Base-by-base conservation (phyloP, 30 jellyfish, hydroid and myxozoan genomes). In the Catostylus mosaicus region DNA sequence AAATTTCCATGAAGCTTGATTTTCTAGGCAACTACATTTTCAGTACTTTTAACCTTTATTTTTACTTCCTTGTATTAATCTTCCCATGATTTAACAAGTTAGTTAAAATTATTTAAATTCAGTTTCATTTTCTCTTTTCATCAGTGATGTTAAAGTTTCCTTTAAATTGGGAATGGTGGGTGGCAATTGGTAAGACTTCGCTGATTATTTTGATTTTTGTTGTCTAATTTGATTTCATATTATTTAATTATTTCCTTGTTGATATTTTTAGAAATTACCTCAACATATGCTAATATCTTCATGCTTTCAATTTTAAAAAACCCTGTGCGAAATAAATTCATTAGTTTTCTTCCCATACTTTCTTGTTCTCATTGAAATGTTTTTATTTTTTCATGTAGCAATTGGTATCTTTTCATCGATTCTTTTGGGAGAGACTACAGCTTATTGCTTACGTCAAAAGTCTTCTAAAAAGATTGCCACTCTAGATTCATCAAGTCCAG, bases 161-260 rank as follows among this genome's bases (percentile, higher is more conserved):
- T 65, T 23, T 52, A 34, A 81, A 81, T 75, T 81, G 91, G 91
- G 69, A 81, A 51, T 81, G 91, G 91, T 81, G 91, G 91, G 72
- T 81, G 35, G 80, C 91, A 26, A 10, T 81, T 19, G 52, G 91
- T 81, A 67, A 81, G 91, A 16, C 11, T 30, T 26, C 4, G n/a
- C 26, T 54, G 8, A 54, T 54, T 54, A 19, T 54, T 5, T 30
- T 4, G 20, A 27, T 43, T 43, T 61, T 20, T 61, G 32, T n/a
- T 56, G 69, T 11, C 60, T 46, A 9, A 54, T 54, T 54, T 54
- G n/a, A 32, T 5, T 16, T n/a, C n/a, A n/a, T n/a, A n/a, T n/a
- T n/a, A n/a, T n/a, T n/a, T n/a, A n/a, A n/a, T n/a, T n/a, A n/a
- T n/a, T n/a, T n/a, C n/a, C n/a, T n/a, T n/a, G n/a, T n/a, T n/a